Percentiles rank a stretch among this genome's conserved stretches.
phyloP scores from a whole-genome alignment of 2,113 vertebrate genomes.

The Beaufortia kweichowensis region DNA sequence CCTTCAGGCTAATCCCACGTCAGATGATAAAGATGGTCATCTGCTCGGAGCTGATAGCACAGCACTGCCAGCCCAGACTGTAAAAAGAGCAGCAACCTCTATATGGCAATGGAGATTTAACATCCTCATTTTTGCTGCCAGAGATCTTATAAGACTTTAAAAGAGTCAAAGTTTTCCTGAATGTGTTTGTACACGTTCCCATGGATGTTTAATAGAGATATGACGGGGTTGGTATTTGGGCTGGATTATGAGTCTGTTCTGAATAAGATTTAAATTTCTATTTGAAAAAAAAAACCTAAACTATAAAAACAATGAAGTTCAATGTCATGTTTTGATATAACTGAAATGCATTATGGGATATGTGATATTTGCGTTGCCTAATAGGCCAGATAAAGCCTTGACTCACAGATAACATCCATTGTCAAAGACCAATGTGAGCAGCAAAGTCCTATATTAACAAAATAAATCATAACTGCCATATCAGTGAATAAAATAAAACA shows the following conservation, averaged over 20 bases:
- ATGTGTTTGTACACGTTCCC: background rate
- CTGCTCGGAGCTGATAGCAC: constrained; percentile 63
- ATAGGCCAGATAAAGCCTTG: background rate
- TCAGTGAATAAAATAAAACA: constrained; percentile 46
- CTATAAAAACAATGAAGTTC: background rate
- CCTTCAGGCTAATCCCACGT: constrained; percentile 57
- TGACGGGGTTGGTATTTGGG: background rate
- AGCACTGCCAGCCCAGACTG: constrained; percentile 43
- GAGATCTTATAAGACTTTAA: constrained; percentile 20
- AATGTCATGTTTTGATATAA: background rate
- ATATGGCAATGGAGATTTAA: constrained; percentile 6
- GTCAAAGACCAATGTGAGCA: background rate
- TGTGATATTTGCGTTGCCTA: background rate
- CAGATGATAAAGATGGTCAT: constrained; percentile 56
- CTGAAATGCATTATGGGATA: background rate
- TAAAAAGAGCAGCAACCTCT: background rate
- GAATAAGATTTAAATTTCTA: no score
- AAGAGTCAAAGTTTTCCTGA: constrained; percentile 19
- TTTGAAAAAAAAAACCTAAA: constrained; percentile 1
- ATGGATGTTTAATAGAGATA: constrained; percentile 19
- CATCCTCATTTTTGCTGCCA: constrained; percentile 3
- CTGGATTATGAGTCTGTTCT: background rate
- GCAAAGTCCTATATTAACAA: background rate
- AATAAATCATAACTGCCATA: constrained; percentile 23
- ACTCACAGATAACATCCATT: background rate